A percentile compares a stretch with the other conserved stretches of the same genome.
Evolutionary conservation across 2,797 vertebrate species (phyloP).

Genomic region (Pogoniulus pusillus): DNA sequence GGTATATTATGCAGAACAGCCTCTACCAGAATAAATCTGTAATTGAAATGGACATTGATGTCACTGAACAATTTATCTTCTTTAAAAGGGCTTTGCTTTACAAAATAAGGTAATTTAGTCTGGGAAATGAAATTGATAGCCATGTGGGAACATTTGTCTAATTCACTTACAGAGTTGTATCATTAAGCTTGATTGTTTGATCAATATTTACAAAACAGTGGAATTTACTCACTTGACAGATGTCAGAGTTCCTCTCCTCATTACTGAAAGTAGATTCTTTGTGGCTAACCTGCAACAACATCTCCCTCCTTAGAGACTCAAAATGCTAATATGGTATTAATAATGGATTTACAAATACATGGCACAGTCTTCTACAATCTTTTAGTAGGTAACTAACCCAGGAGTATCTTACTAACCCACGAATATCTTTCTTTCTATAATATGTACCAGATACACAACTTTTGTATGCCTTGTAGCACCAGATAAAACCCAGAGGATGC

Average conservation of each 20-base stretch:
- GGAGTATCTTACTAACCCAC: background rate
- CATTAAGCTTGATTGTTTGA: constrained; percentile 71
- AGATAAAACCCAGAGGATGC: background rate
- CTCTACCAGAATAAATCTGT: background rate
- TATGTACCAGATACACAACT: background rate
- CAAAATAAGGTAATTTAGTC: constrained; percentile 63
- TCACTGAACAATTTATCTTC: constrained; percentile 66
- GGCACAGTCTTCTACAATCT: background rate
- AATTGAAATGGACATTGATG: constrained; percentile 61
- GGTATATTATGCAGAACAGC: background rate
- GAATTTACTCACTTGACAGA: constrained; percentile 59
- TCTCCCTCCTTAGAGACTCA: background rate
- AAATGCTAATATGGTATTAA: constrained; percentile 22
- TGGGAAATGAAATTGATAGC: constrained; percentile 73
- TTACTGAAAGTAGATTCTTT: constrained; percentile 33
- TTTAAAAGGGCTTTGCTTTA: constrained; percentile 61
- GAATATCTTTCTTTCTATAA: background rate
- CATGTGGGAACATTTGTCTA: constrained; percentile 67
- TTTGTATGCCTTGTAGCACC: background rate
- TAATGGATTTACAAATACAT: background rate
- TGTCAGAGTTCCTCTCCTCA: constrained; percentile 31
- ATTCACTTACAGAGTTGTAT: constrained; percentile 69
- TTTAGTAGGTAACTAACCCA: background rate
- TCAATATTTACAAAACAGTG: constrained; percentile 72
- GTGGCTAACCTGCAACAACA: constrained; percentile 27